A percentile compares a stretch with the other conserved stretches of the same genome.
Evolutionary conservation across 2,113 vertebrate genomes (phyloP).

Genomic region (Typhlomys cinereus): DNA sequence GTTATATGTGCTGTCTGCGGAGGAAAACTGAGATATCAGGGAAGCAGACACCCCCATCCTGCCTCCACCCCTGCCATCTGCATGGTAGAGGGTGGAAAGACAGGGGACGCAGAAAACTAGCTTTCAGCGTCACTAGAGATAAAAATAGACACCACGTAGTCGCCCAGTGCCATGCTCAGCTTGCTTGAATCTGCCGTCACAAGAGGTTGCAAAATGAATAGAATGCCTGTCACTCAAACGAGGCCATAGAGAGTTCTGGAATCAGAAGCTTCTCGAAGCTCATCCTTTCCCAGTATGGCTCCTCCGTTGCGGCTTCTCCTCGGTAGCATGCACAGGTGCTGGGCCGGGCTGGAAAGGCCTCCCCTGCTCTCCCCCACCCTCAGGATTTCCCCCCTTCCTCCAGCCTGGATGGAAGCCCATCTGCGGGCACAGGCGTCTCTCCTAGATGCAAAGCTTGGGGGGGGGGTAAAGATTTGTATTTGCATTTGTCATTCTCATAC

Average conservation of each 20-base stretch:
- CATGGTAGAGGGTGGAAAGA: rapidly evolving
- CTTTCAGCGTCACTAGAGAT: neutral
- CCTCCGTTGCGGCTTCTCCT: neutral
- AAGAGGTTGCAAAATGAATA: conserved; percentile 42
- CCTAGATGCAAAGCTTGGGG: neutral
- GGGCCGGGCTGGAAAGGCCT: no score
- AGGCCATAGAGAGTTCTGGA: conserved; percentile 37
- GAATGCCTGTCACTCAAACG: conserved; percentile 38
- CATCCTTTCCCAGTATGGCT: neutral
- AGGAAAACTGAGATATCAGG: neutral
- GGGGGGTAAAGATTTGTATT: no score
- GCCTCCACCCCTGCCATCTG: rapidly evolving
- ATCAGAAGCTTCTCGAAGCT: neutral
- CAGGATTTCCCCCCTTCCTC: no score
- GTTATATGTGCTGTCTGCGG: neutral
- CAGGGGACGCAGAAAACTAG: neutral
- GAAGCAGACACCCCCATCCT: neutral
- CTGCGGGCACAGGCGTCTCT: neutral
- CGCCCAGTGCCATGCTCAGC: neutral
- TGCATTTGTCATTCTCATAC: no score
- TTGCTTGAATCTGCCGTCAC: neutral
- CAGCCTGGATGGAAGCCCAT: neutral
- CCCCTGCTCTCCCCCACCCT: neutral
- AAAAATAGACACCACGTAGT: conserved; percentile 34
- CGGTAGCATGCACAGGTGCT: neutral